These are phyloP conservation scores for Callipepla squamata DNA, from an alignment of 2,113 vertebrate species.

Conservation along the genomic window DNA sequence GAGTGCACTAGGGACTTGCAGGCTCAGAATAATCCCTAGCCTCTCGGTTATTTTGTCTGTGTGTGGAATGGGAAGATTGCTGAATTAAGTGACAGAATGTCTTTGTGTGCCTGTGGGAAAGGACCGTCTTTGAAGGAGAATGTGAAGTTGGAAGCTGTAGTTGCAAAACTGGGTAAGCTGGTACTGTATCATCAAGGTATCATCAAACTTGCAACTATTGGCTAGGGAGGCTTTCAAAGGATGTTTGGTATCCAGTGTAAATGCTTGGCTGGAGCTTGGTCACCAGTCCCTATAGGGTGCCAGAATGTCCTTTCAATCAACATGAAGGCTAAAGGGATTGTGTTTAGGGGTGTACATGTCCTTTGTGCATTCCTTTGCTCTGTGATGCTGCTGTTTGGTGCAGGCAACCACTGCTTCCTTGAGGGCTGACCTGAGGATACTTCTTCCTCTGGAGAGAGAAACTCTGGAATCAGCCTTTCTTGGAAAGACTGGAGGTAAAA, in stretches of 20 bases:
- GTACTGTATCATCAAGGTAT: neutral
- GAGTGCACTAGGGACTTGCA: neutral
- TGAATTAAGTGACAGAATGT: neutral
- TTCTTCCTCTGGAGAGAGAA: rapidly evolving
- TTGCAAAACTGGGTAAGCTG: neutral
- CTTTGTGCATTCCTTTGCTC: rapidly evolving
- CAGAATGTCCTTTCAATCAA: neutral
- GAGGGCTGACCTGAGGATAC: neutral
- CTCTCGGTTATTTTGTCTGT: neutral
- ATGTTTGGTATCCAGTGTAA: rapidly evolving
- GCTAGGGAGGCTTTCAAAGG: neutral
- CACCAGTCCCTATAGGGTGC: neutral
- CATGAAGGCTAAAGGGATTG: neutral
- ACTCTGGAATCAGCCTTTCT: neutral
- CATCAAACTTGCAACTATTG: neutral
- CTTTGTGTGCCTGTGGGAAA: neutral
- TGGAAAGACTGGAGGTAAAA: neutral
- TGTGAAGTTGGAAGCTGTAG: neutral
- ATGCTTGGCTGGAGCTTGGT: neutral
- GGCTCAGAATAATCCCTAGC: neutral
- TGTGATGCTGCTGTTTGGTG: neutral
- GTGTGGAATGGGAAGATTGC: neutral
- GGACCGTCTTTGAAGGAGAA: neutral
- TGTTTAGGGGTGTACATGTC: rapidly evolving
- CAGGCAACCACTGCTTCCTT: neutral